Evolutionary conservation across 2,113 vertebrate genomes (phyloP).

Genomic region (Hippoglossus stenolepis): DNA sequence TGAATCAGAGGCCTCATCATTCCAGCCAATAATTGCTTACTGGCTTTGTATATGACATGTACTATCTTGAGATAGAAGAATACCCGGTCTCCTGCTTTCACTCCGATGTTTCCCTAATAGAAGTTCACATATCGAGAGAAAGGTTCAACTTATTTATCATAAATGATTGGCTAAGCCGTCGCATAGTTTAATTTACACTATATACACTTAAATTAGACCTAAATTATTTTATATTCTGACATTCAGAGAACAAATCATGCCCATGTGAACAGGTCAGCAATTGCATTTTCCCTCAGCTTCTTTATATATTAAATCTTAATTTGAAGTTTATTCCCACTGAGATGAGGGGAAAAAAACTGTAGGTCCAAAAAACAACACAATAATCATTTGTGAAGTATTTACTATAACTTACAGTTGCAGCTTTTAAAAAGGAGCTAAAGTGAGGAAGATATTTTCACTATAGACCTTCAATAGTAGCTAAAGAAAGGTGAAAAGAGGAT

Average conservation of each 20-base stretch:
- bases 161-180: background rate
- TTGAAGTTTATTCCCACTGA: too few relatives aligned
- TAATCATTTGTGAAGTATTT: too few relatives aligned
- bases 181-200: background rate
- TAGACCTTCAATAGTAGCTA: too few relatives aligned
- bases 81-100: slow-evolving; percentile 1
- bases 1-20: slow-evolving; percentile 57
- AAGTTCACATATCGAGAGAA: background rate
- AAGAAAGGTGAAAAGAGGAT: background rate
- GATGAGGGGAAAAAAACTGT: too few relatives aligned
- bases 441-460: background rate
- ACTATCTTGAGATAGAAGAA: slow-evolving; percentile 11
- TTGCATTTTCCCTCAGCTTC: too few relatives aligned
- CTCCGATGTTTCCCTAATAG: slow-evolving; percentile 12
- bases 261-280: too few relatives aligned
- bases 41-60: slow-evolving; percentile 52
- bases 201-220: too few relatives aligned
- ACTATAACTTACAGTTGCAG: too few relatives aligned
- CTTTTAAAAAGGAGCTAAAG: background rate
- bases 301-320: too few relatives aligned
- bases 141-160: background rate
- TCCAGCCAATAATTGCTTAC: slow-evolving; percentile 61
- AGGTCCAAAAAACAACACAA: too few relatives aligned
- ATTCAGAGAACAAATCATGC: too few relatives aligned
- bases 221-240: too few relatives aligned